phyloP scores from a whole-genome alignment of 2,113 vertebrate genomes.

The Xyliphius kryptos region DNA sequence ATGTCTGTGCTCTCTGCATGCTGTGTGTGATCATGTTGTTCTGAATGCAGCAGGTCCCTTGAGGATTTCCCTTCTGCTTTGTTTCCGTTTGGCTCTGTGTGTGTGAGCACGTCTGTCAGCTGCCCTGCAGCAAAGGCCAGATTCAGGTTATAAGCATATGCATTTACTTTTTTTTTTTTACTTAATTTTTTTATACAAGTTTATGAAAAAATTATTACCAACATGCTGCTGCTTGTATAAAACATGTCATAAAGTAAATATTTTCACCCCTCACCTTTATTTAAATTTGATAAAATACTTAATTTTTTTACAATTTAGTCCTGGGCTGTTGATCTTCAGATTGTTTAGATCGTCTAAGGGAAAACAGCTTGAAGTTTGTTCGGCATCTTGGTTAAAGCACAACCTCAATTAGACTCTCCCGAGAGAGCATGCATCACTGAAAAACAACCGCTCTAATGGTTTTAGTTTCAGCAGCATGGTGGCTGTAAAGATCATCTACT shows the following conservation, averaged over 20 bases:
- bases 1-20: slow-evolving; percentile 66
- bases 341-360: background rate
- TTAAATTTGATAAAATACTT: too few species aligned
- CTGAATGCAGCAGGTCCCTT: slow-evolving; percentile 52
- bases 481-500: background rate
- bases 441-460: slow-evolving; percentile 2
- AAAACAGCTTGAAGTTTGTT: background rate
- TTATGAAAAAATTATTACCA: background rate
- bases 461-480: slow-evolving; percentile 3
- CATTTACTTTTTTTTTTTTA: background rate
- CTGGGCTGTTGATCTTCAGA: background rate
- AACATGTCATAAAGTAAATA: too few species aligned
- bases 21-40: slow-evolving; percentile 53
- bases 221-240: too few species aligned
- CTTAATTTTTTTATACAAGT: background rate
- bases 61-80: slow-evolving; percentile 55
- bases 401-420: slow-evolving; percentile 1
- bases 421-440: background rate
- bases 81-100: slow-evolving; percentile 40
- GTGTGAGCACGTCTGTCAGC: background rate
- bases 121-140: slow-evolving; percentile 6
- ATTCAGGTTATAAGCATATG: slow-evolving; percentile 7
- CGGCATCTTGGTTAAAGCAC: background rate
- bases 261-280: too few species aligned
- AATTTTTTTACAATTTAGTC: too few species aligned